Evolutionary conservation across 2,113 vertebrate genomes (phyloP), one percentile per base, ranked within the genome.

Genomic region (Eleginops maclovinus): DNA sequence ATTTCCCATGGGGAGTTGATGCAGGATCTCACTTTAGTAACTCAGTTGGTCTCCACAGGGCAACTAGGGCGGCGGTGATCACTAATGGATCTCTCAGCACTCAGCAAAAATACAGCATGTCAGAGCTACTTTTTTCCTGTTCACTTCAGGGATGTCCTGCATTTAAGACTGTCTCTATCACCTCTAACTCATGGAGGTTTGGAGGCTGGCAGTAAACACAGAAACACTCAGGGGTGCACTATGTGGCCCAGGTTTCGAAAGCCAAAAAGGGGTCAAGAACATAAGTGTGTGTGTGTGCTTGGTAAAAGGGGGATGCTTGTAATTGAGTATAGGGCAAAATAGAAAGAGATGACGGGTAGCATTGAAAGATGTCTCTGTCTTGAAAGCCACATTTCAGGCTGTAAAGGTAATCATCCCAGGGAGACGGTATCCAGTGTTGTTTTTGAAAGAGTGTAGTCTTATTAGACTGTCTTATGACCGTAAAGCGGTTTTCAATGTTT

Each of bases 401-500:
- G 84, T 63, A 55, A 87, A 85, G 81, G 79, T 89, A 88, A 91
- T 90, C 67, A 88, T 87, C 79, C 61, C 9, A 0, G 12, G 41
- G 66, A 81, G 70, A 86, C 22, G 19, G 71, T 83, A 73, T 87
- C 76, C 74, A 82, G 74, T 79, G 66, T 81, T 90, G 78, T 85
- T 82, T 89, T 83, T 64, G 60, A 87, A 84, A 74, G 77, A 62
- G 50, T 64, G 68, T 19, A 58, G 83, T 83, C 81, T 9, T 28
- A 77, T 72, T 54, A 64, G 69, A 60, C 58, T 22, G 15, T 69
- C 79, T 54, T 40, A 47, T 79, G 68, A 89, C 36, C 54, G 71
- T 36, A 56, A 75, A 46, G 71, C 43, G 80, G 88, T 85, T 90
- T 86, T 69, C 43, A 70, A 14, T 91, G 75, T 92, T 92, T 92